Base-by-base conservation (phyloP, 2,888 invertebrate genomes). In the Pachycephus smyrnensis region DNA sequence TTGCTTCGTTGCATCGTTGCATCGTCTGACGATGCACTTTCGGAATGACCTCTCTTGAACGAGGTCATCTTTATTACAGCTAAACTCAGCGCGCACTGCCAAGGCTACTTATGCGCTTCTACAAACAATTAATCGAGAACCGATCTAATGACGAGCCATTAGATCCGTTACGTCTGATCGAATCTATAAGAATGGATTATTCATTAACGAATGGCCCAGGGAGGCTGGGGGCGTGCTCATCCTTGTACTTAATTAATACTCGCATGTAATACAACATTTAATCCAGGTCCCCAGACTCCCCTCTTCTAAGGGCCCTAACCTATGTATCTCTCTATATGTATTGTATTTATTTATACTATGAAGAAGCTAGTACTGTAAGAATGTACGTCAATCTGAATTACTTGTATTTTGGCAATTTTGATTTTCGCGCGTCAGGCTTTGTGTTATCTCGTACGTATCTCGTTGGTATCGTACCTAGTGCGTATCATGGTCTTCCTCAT, bases 261-360 rank as follows among this genome's bases (percentile, higher is more conserved):
- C 77, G 69, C 74, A 68, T 71, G 31, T 71, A 32, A 71, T 71
- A 71, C 71, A 71, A 73, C 79, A 71, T 76, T 80, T 77, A 74
- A 76, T 82, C 81, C 79, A 77, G 79, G 77, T 79, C 77, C 81
- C 83, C 86, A 83, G 84, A 35, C 84, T 84, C 80, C 82, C 80
- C n/a, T 75, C 71, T 76, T 76, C 23, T 40, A 68, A 76, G 69
- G 68, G 35, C 74, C 73, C 68, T 37, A 36, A 68, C 69, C 71
- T 74, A 77, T 83, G 79, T 84, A 82, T 85, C 82, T 85, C 83
- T 87, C 84, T 88, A 82, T 83, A 84, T 84, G 82, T 89, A 88
- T 84, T 86, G 84, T 89, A 89, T 89, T 89, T 89, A 88, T 89
- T 89, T 89, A 88, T 87, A 88, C 85, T 83, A 82, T 81, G 76